Evolutionary conservation across 2,113 vertebrate genomes (phyloP), one percentile per base, ranked within the genome.

Genomic region (Charadrius vociferus): DNA sequence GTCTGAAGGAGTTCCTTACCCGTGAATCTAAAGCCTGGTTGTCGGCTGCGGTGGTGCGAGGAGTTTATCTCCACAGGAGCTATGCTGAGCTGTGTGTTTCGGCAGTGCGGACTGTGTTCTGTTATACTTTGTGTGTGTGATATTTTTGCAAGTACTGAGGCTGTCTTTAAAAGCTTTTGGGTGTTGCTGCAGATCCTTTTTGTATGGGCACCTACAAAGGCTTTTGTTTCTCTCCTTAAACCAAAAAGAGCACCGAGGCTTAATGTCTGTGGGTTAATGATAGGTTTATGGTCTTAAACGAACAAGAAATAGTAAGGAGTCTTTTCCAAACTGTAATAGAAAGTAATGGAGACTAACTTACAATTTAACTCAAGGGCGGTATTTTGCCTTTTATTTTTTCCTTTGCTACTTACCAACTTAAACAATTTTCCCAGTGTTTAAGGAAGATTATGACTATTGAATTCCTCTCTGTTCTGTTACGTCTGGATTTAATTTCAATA

Each of bases 1-100:
- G 56, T 39, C 39, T 30, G 1, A 12, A 52, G 47, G 24, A 43
- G n/a, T 26, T 36, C 13, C 12, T 65, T 30, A 24, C 26, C 37
- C 1, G 0, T 8, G 29, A 22, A 7, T 14, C 3, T 3, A 2
- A 30, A 27, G n/a, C 27, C 47, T 19, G 19, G 8, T 22, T 67
- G 39, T 30, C 9, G 3, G 21, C 26, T 59, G 30, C 39, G 20
- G 43, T 4, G 23, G 16, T 10, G 8, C 1, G 19, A 56, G 70
- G 36, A 30, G 53, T 8, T 0, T 10, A 1, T 55, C 27, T 43
- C 30, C 27, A 3, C 27, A 29, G 63, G 70, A 67, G 53, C 67
- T 34, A 2, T 21, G 79, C 66, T 52, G 32, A 30, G 1, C 73
- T 27, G 1, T 21, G 23, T 7, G 59, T 18, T 43, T 52, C 36